Evolutionary conservation across 2,888 invertebrate genomes (phyloP), one percentile per base, ranked within the genome.

Genomic region (Temnothorax rugatulus): DNA sequence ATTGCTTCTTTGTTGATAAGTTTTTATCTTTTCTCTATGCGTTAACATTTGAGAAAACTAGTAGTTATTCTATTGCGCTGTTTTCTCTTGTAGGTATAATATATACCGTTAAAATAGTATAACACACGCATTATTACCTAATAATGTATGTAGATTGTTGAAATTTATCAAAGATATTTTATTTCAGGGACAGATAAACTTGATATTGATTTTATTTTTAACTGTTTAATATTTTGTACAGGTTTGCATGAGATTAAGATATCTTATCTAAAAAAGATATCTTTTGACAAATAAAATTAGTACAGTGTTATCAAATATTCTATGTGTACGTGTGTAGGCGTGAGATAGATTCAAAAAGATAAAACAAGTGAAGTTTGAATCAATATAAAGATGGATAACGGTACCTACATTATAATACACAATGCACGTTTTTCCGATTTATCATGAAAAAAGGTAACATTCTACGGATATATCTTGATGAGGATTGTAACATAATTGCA

Each of bases 261-360:
- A 73, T 41, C 4, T 57, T 57, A 54, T 38, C 11, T 4, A 21
- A n/a, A 34, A 7, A 59, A 47, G 41, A 59, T 61, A 47, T 25
- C 3, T 50, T 71, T 50, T 71, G 8, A n/a, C 50, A 69, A n/a
- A 69, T 50, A 52, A 34, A 34, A 34, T 64, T 64, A 41, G 21
- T 64, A 41, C 13, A 21, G 2, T 8, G 2, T 8, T 1, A 18
- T 63, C 4, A 61, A 34, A 9, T 61, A 61, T 34, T 1, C n/a
- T 25, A 2, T 15, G 9, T 52, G 52, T n/a, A n/a, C 13, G 11
- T 21, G 57, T 61, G 4, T 38, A 63, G n/a, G n/a, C 4, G 63
- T 34, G 18, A 61, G 34, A 61, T 34, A 25, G 15, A 29, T 29
- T 68, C 21, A 18, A 18, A 11, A 13, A 34, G 8, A 7, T 34